Base-by-base conservation (phyloP, 2,113 vertebrate species). In the Pseudopipra pipra region DNA sequence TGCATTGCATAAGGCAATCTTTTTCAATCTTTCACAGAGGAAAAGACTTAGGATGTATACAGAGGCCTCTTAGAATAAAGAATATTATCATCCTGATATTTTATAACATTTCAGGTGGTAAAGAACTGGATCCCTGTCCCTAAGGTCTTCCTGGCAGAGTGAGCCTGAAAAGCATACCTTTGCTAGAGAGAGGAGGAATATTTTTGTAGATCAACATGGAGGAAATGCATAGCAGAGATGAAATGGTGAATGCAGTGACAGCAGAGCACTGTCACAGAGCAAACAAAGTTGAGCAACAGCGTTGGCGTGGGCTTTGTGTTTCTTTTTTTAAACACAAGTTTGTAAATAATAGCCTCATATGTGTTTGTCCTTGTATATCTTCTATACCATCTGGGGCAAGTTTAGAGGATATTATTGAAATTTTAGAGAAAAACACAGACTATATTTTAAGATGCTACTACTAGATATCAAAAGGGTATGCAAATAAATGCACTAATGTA, bases 211-310 rank as follows among this genome's bases (percentile, higher is more conserved):
- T 74, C 80, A 95, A 91, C 89, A 92, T 97, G 96, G 91, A 97
- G 95, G 94, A 95, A 87, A 93, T 90, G n/a, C 68, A 49, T 72
- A 63, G 83, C 86, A 81, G 83, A 92, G 39, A 58, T 61, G 73
- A 95, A 96, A 71, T 74, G 68, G 91, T 93, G 96, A 93, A 78
- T 78, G 65, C 95, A 91, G 91, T 30, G 94, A 84, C 80, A 90
- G 86, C 84, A 95, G 58, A 93, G 71, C 80, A 76, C 71, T 0
- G 2, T 55, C 66, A 79, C 54, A 79, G 68, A 93, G 85, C 87
- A 94, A 95, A 92, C 85, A 85, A 95, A 95, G 84, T 95, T 95
- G 93, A 87, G 84, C 84, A 93, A 65, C 80, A 61, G 80, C 6
- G 0, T 44, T 78, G 44, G 12, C 15, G 17, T 59, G 46, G 55